These are phyloP conservation scores for Nemoura dubitans DNA, from an alignment of 2,888 invertebrate genomes.

Conservation along the genomic window DNA sequence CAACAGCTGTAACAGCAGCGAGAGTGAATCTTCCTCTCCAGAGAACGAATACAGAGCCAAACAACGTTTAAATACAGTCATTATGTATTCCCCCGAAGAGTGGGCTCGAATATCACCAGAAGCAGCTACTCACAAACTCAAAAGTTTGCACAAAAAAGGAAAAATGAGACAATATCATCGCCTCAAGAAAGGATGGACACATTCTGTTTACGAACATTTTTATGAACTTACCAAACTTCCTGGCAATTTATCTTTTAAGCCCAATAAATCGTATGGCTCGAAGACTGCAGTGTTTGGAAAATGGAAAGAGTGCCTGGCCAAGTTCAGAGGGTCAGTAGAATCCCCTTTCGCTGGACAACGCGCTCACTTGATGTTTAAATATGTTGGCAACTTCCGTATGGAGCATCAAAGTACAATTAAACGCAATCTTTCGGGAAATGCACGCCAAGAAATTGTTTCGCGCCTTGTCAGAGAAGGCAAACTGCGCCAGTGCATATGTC, in stretches of 20 bases:
- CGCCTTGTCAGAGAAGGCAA: conserved; percentile 25
- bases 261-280: not conserved
- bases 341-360: conserved; percentile 31
- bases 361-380: conserved; percentile 33
- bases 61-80: not conserved
- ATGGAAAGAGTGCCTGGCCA: conserved; percentile 40
- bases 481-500: conserved; percentile 32
- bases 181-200: conserved; percentile 25
- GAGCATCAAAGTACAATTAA: conserved; percentile 29
- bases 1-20: too few relatives aligned
- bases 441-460: conserved; percentile 26
- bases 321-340: conserved; percentile 24
- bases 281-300: not conserved
- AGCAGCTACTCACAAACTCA: not conserved
- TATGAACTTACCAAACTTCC: conserved; percentile 45
- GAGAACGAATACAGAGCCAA: too few relatives aligned
- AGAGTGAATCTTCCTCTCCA: too few relatives aligned
- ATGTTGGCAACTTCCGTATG: conserved; percentile 37
- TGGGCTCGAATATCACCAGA: not conserved
- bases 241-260: conserved; percentile 43
- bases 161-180: not conserved
- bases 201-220: conserved; percentile 41
- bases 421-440: conserved; percentile 34
- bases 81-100: not conserved
- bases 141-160: not conserved